Conservation (phyloP, 2,888 invertebrate species). For the Chromoteleia sp. region DNA sequence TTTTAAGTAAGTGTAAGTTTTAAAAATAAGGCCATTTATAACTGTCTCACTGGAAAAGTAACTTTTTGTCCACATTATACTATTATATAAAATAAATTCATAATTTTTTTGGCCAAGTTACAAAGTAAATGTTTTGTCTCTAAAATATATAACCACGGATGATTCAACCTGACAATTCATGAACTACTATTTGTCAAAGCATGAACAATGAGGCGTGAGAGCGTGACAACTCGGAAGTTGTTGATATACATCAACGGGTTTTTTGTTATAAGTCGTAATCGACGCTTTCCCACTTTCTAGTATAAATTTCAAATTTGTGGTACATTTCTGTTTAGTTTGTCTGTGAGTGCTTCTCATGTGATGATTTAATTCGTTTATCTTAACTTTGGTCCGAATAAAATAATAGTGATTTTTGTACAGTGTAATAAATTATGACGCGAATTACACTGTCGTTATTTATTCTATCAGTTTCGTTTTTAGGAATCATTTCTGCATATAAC, state of each 20-base stretch:
- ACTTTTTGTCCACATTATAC: too few relatives aligned
- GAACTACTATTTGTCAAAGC: slow-evolving; percentile 61
- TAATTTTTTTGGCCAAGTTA: not conserved
- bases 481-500: slow-evolving; percentile 5
- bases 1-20: too few relatives aligned
- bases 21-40: too few relatives aligned
- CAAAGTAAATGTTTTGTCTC: not conserved
- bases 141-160: not conserved
- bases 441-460: not conserved
- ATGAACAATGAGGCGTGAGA: slow-evolving; percentile 69
- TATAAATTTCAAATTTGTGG: slow-evolving; percentile 70
- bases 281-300: slow-evolving; percentile 67
- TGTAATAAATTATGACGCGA: slow-evolving; percentile 23
- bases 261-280: slow-evolving; percentile 55
- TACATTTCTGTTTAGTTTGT: slow-evolving; percentile 55
- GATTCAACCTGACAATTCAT: slow-evolving; percentile 10
- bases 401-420: not conserved
- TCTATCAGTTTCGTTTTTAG: not conserved
- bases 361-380: not conserved
- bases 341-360: slow-evolving; percentile 5
- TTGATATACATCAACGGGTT: slow-evolving; percentile 58
- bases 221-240: slow-evolving; percentile 71
- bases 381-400: not conserved
- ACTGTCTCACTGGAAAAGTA: too few relatives aligned
- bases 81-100: slow-evolving; percentile 28